Evolutionary conservation across 2,888 invertebrate species (phyloP), one percentile per base, ranked within the genome.

Genomic region (Drosophila prostipennis): DNA sequence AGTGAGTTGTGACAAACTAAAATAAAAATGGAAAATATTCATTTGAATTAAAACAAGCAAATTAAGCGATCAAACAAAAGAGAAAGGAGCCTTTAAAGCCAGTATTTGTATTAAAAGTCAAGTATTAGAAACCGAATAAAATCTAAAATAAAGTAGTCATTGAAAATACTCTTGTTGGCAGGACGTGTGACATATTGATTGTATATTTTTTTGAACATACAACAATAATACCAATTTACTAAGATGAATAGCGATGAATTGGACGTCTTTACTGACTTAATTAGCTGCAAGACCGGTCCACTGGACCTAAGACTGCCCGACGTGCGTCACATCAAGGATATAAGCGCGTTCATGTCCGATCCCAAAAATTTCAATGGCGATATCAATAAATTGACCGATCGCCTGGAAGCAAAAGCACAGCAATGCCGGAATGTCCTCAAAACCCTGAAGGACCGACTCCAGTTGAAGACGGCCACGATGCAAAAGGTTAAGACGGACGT

Each of bases 401-500:
- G 54, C 11, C 19, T 79, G 2, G 16, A 36, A 6, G 19, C 6
- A 0, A 60, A 79, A 11, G 26, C 58, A 13, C 11, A 57, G 0
- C 61, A 80, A 10, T 84, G 81, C 4, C 45, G 49, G 4, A 32
- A 70, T 4, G 60, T 74, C 0, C 16, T 51, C 1, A 57, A 54
- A 0, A 8, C 69, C 13, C 42, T 81, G 0, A 54, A 46, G 10
- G 55, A 73, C 0, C 51, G 73, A 26, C 49, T 75, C 3, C 11
- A 58, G 3, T 2, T 42, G 3, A 77, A 81, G 14, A 45, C 43
- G 10, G n/a, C 34, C 0, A 11, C 73, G 0, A 19, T 80, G 49
- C 56, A 14, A 6, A 55, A 79, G 34, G 26, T 81, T 0, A 79
- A 74, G 48, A 29, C 52, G 10, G 76, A 77, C 14, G 61, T 81